Evolutionary conservation across 2,113 vertebrate species (phyloP).

Genomic region (Rutilus rutilus): DNA sequence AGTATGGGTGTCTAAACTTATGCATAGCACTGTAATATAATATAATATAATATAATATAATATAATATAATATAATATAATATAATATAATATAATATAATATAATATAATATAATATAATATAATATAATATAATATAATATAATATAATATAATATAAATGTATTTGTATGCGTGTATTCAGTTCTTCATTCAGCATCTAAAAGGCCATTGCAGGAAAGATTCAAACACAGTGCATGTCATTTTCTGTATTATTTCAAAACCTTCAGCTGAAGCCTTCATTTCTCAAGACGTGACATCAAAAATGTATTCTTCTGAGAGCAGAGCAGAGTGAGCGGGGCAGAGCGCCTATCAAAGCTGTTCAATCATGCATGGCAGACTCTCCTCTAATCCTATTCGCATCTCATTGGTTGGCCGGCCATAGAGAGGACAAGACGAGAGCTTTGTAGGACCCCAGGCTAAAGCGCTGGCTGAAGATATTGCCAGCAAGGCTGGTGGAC

Average conservation of each 20-base stretch:
- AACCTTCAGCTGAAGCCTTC: slow-evolving; percentile 16
- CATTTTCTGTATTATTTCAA: slow-evolving; percentile 16
- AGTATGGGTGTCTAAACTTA: no score
- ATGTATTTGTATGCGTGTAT: no score
- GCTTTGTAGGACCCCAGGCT: slow-evolving; percentile 44
- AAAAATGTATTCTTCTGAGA: slow-evolving; percentile 48
- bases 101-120: no score
- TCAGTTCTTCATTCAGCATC: neutral
- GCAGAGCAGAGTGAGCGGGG: neutral
- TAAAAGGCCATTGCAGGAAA: slow-evolving; percentile 6
- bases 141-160: no score
- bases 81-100: no score
- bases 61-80: no score
- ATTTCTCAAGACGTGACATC: slow-evolving; percentile 37
- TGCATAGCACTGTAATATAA: no score
- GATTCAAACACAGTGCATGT: neutral
- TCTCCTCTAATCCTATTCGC: slow-evolving; percentile 54
- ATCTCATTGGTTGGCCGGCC: slow-evolving; percentile 39
- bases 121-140: no score
- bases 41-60: no score
- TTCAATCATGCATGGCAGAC: slow-evolving; percentile 47
- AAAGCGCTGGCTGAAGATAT: slow-evolving; percentile 39
- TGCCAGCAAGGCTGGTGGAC: slow-evolving; percentile 31
- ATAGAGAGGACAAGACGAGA: slow-evolving; percentile 51
- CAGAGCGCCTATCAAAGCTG: slow-evolving; percentile 49